These are phyloP conservation scores for Scrobipalpa costella DNA, from an alignment of 2,888 invertebrate genomes.

Conservation along the genomic window DNA sequence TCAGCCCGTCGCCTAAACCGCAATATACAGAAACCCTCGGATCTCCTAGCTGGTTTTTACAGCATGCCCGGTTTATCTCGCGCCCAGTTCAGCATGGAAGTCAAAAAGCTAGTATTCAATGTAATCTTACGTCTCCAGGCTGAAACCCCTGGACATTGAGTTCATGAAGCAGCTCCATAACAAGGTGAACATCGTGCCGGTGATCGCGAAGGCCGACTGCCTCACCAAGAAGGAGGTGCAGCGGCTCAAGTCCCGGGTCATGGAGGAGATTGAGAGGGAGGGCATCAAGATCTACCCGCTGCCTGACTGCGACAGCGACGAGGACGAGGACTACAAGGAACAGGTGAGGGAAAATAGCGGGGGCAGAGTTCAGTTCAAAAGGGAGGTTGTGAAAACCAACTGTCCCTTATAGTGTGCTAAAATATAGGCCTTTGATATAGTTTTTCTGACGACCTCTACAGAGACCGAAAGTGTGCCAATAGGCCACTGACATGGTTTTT, in stretches of 20 bases:
- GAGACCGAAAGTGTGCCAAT: too few relatives aligned
- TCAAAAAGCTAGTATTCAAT: too few relatives aligned
- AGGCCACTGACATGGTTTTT: too few relatives aligned
- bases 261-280: slow-evolving; percentile 95
- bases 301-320: slow-evolving; percentile 96
- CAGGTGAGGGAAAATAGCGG: slow-evolving; percentile 73
- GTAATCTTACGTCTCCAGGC: slow-evolving; percentile 66
- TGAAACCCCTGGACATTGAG: slow-evolving; percentile 96
- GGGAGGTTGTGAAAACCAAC: too few relatives aligned
- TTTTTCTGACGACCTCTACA: too few relatives aligned
- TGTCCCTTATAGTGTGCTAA: too few relatives aligned
- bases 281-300: slow-evolving; percentile 97
- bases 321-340: slow-evolving; percentile 98
- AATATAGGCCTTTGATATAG: too few relatives aligned
- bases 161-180: slow-evolving; percentile 98
- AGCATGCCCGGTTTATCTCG: too few relatives aligned
- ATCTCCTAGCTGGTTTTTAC: too few relatives aligned
- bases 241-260: slow-evolving; percentile 91
- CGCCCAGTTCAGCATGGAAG: too few relatives aligned
- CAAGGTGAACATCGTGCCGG: slow-evolving; percentile 97
- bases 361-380: neutral
- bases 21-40: too few relatives aligned
- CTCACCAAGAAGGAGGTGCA: slow-evolving; percentile 95
- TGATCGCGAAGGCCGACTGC: slow-evolving; percentile 98
- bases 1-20: too few relatives aligned